Conservation (phyloP, 2,113 vertebrate species). For the Sitta europaea region DNA sequence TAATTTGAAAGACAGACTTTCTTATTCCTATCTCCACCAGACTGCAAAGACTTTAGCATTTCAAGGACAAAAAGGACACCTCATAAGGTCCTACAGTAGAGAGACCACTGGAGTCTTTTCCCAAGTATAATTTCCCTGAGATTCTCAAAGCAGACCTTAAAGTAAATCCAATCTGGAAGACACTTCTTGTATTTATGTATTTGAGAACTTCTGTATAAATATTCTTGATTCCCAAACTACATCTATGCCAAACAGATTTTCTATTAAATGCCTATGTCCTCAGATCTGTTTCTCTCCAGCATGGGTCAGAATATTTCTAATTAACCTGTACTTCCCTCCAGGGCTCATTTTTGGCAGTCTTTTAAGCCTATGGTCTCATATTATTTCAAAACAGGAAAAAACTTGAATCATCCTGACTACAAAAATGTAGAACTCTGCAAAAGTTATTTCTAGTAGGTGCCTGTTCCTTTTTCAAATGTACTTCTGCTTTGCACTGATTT, state of each 20-base stretch:
- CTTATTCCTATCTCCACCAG: neutral
- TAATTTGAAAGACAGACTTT: neutral
- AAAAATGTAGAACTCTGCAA: neutral
- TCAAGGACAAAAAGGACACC: neutral
- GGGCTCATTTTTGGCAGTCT: neutral
- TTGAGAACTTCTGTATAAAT: neutral
- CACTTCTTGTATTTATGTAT: neutral
- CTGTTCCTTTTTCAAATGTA: neutral
- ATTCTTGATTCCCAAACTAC: neutral
- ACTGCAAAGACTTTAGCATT: neutral
- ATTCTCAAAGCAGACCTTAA: neutral
- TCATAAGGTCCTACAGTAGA: neutral
- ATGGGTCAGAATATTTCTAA: neutral
- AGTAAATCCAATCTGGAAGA: neutral
- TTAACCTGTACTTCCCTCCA: neutral
- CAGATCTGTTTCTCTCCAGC: neutral
- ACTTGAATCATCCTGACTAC: neutral
- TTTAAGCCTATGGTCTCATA: neutral
- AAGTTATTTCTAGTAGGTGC: conserved; percentile 5
- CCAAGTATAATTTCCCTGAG: neutral
- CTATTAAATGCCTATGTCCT: neutral
- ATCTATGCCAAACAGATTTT: neutral
- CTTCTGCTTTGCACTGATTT: neutral
- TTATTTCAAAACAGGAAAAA: neutral
- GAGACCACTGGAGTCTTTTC: neutral